Base-by-base conservation (phyloP, 2,797 vertebrate genomes). In the Mionectes olivaceus region DNA sequence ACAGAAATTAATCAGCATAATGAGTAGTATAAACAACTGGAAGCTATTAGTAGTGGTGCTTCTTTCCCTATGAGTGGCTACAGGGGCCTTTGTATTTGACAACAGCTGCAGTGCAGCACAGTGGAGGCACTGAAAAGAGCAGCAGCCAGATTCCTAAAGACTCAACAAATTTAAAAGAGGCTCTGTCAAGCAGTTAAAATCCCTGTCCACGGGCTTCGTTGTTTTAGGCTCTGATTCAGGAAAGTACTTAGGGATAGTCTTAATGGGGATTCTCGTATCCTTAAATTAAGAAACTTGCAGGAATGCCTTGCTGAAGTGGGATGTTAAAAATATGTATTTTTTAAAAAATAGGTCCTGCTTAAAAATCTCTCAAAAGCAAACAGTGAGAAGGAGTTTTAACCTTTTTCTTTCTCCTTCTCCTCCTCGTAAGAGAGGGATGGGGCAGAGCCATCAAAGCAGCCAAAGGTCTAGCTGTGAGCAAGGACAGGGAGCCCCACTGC, bases 121-220 rank as follows among this genome's bases (percentile, higher is more conserved):
- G 87, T 3, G 39, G 65, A 71, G 73, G 68, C 91, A 61, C 87
- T 41, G 79, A 27, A 65, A 50, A 70, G 76, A 85, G 63, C 89
- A 92, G 81, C 92, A 89, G 91, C 79, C 91, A 87, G 91, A 87
- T 74, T 94, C 92, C 85, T 63, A 6, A 90, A 91, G 80, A 86
- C 82, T 78, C 77, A 46, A 95, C 71, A 70, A 57, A 94, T 81
- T 63, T 63, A 60, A 90, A 35, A 83, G 91, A 79, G 49, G 56
- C 83, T 71, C 85, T 73, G 83, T 88, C 68, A 94, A 50, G 64
- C 92, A 90, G 89, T 60, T 87, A 91, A 84, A 96, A 92, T 67
- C 52, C 69, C 83, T 81, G 59, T 83, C 87, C 47, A 1, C 14
- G 2, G 37, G 47, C 55, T 93, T 47, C 95, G 94, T 70, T 96